A percentile compares a stretch with the other conserved stretches of the same genome.
Conservation (phyloP, 1,140 invertebrate species). For the Copidosoma floridanum region DNA sequence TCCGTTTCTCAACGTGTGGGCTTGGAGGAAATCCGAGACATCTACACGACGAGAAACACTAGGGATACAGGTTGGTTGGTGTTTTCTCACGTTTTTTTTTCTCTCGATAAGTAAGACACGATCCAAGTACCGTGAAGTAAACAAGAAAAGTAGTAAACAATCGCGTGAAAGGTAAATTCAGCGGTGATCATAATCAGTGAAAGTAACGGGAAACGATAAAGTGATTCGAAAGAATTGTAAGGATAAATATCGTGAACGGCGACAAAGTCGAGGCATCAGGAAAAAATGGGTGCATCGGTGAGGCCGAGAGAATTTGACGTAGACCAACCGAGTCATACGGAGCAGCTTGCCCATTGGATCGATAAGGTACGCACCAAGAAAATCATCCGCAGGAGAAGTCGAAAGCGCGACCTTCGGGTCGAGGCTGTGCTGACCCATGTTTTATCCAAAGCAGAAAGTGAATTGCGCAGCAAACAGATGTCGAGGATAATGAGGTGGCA, state of each 20-base stretch:
- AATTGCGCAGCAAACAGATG: constrained; percentile 51
- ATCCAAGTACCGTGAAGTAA: too few species aligned
- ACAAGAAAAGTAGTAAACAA: not conserved
- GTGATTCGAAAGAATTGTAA: not conserved
- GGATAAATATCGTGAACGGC: not conserved
- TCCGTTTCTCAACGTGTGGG: constrained; percentile 17
- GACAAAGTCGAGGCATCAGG: not conserved
- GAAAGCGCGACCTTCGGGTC: constrained; percentile 49
- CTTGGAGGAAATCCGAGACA: constrained; percentile 18
- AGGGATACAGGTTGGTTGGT: constrained; percentile 49
- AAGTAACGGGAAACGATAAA: not conserved
- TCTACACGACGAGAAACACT: constrained; percentile 33
- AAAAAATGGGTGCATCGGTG: constrained; percentile 25
- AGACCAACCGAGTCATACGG: constrained; percentile 39
- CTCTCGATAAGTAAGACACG: constrained; percentile 13
- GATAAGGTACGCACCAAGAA: constrained; percentile 52
- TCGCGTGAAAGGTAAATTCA: not conserved
- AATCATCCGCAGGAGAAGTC: constrained; percentile 41
- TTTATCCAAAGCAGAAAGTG: constrained; percentile 46
- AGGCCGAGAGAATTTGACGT: constrained; percentile 30
- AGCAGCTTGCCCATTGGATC: constrained; percentile 53
- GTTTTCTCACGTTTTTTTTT: constrained; percentile 33
- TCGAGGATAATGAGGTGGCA: constrained; percentile 49
- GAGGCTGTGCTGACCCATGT: constrained; percentile 52
- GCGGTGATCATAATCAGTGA: not conserved